These are phyloP conservation scores for Hystrix brachyura DNA, from an alignment of 2,113 vertebrate genomes.

Conservation along the genomic window DNA sequence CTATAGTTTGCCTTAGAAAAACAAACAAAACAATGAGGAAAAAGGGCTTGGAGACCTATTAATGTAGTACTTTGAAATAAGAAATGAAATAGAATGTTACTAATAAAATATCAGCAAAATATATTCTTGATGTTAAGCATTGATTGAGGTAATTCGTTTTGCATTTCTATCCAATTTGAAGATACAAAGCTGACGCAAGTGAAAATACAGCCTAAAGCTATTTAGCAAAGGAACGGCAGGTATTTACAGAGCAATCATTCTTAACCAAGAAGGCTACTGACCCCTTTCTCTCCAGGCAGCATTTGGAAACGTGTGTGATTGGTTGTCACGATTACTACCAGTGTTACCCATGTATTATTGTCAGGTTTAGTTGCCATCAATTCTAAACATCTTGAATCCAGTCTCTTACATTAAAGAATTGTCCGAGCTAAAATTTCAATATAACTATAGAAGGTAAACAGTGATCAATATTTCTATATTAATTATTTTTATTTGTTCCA, in stretches of 20 bases:
- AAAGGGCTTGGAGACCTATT: neutral
- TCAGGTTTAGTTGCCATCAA: neutral
- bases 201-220: neutral
- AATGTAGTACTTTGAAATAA: neutral
- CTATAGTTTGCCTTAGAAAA: neutral
- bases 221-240: neutral
- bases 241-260: neutral
- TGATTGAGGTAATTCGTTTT: neutral
- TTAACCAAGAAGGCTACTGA: neutral
- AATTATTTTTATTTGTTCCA: neutral
- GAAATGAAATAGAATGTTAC: neutral
- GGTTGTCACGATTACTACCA: neutral
- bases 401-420: neutral
- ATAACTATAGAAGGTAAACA: neutral
- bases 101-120: neutral
- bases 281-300: neutral
- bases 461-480: neutral
- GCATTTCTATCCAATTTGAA: neutral
- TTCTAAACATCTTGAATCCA: neutral
- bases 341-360: neutral
- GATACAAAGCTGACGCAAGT: neutral
- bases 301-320: neutral
- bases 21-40: neutral
- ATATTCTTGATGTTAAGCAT: neutral
- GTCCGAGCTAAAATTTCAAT: neutral